Percentiles rank a stretch among this genome's conserved stretches.
phyloP scores from a whole-genome alignment of 2,113 vertebrate species.

The Salvelinus alpinus region DNA sequence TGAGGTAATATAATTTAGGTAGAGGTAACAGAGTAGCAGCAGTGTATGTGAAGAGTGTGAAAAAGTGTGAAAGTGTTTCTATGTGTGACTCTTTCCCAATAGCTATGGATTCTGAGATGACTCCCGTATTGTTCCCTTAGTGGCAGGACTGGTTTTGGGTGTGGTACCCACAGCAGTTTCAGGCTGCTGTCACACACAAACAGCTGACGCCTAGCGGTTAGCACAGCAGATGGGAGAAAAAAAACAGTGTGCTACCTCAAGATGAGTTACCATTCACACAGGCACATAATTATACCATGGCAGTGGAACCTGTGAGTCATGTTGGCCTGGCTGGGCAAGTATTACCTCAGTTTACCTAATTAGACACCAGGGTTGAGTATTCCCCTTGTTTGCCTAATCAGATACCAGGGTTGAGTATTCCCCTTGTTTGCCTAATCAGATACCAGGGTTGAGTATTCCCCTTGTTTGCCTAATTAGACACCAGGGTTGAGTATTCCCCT shows the following conservation, averaged over 20 bases:
- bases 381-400: no score
- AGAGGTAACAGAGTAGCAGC: no score
- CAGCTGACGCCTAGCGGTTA: slow-evolving; percentile 48
- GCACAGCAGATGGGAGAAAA: not conserved
- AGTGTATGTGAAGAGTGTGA: no score
- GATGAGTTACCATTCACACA: not conserved
- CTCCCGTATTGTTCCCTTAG: slow-evolving; percentile 27
- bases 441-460: no score
- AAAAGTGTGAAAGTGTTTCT: no score
- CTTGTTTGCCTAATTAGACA: no score
- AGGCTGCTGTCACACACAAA: slow-evolving; percentile 59
- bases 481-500: no score
- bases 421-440: no score
- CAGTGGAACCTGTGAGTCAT: not conserved
- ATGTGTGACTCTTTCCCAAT: slow-evolving; percentile 26
- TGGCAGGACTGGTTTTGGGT: slow-evolving; percentile 66
- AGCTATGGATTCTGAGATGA: slow-evolving; percentile 42
- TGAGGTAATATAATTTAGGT: no score
- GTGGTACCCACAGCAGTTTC: slow-evolving; percentile 48
- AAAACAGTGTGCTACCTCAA: slow-evolving; percentile 37
- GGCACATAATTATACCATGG: not conserved
- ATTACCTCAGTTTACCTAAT: not conserved
- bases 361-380: no score
- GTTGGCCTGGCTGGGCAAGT: not conserved
- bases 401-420: no score